Evolutionary conservation across 2,888 invertebrate genomes (phyloP).

Genomic region (Cepaea hortensis): DNA sequence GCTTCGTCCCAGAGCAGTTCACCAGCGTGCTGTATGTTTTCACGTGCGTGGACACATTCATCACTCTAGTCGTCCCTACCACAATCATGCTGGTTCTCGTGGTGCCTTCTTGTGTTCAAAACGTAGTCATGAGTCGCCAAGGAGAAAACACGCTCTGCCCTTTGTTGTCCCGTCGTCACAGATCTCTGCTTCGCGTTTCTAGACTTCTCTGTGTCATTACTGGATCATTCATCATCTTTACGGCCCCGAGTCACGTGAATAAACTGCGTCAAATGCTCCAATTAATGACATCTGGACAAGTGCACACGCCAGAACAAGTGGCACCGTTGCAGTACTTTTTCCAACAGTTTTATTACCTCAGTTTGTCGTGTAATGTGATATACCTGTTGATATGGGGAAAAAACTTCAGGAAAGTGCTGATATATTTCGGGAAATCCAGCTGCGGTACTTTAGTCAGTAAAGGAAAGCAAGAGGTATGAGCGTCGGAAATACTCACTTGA

Average conservation of each 20-base stretch:
- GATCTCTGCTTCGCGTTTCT: slow-evolving; percentile 62
- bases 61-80: slow-evolving; percentile 61
- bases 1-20: slow-evolving; percentile 56
- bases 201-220: slow-evolving; percentile 65
- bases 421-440: slow-evolving; percentile 4
- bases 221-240: slow-evolving; percentile 61
- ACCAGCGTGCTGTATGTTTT: slow-evolving; percentile 55
- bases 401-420: slow-evolving; percentile 60
- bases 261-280: slow-evolving; percentile 60
- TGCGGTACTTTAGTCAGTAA: neutral
- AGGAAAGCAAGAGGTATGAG: neutral
- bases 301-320: slow-evolving; percentile 14
- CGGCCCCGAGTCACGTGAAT: slow-evolving; percentile 62
- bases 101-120: slow-evolving; percentile 59
- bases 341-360: slow-evolving; percentile 61
- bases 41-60: slow-evolving; percentile 59
- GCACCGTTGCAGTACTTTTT: slow-evolving; percentile 58
- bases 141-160: slow-evolving; percentile 49
- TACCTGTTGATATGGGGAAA: slow-evolving; percentile 65
- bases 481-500: no score
- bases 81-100: slow-evolving; percentile 58
- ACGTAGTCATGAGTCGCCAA: slow-evolving; percentile 49
- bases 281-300: slow-evolving; percentile 38
- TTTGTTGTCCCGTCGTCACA: slow-evolving; percentile 59
- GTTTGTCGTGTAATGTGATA: slow-evolving; percentile 62